Evolutionary conservation across 2,113 vertebrate species (phyloP), one percentile per base, ranked within the genome.

Genomic region (Oenanthe melanoleuca): DNA sequence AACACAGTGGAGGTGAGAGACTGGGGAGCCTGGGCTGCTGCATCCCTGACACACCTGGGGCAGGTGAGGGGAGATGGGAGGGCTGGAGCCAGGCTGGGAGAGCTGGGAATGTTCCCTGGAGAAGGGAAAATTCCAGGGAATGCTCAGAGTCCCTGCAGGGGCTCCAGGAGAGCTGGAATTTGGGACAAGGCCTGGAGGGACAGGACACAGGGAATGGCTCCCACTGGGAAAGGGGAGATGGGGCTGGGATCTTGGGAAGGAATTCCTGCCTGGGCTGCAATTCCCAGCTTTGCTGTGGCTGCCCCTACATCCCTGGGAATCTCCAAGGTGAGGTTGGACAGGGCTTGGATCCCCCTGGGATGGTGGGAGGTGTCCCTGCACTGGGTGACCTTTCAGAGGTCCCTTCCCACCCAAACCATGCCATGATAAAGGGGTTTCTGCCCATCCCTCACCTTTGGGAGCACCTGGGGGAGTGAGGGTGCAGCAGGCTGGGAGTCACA

Each of bases 1-100:
- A 99, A 98, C 75, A 98, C 93, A 0, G 99, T 99, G 64, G 98
- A 99, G 99, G 99, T 99, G n/a, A 88, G 97, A 70, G 37, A 1
- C 19, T 21, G 53, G 22, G 53, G 37, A 66, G 6, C 37, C 31
- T 25, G 13, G 28, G 20, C 61, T 2, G 1, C 22, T 26, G 4
- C 34, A 0, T 6, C 31, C 49, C 47, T 4, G 2, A 1, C 5
- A 9, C 31, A 23, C 0, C 4, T 29, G 42, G 78, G 57, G 20
- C 61, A 37, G 53, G 5, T 3, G 0, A 11, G 45, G 31, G 0
- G 14, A 7, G 28, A 2, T 45, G 14, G 28, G 23, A 64, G 34
- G 17, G 42, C 40, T 67, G 78, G 38, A 67, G 20, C 8, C 24
- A 14, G 55, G 29, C 57, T 29, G 38, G 59, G 20, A 72, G 34